phyloP scores from a whole-genome alignment of 37 sponge, comb jelly and placozoan genomes.

The Bolinopsis microptera region DNA sequence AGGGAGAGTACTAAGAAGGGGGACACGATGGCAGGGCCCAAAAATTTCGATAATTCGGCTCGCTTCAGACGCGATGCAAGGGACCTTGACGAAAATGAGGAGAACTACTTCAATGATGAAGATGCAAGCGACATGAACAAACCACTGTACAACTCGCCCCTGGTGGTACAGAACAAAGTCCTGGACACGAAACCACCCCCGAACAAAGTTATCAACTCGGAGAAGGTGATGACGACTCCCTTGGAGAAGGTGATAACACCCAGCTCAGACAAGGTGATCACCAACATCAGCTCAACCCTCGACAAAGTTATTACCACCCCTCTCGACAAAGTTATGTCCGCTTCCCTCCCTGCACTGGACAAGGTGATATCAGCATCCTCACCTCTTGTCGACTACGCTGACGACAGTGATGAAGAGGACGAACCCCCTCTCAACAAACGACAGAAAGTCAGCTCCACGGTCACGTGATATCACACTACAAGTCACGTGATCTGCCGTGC shows the following conservation, averaged over 20 bases:
- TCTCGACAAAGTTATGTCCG: not conserved
- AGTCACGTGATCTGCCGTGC: not conserved
- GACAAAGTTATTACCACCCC: constrained; percentile 32
- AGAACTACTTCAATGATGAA: constrained; percentile 90
- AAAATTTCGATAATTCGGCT: not conserved
- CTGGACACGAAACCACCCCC: constrained; percentile 63
- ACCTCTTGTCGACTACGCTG: constrained; percentile 43
- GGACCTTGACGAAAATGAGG: constrained; percentile 87
- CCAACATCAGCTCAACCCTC: not conserved
- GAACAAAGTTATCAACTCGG: constrained; percentile 57
- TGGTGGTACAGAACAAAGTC: constrained; percentile 47
- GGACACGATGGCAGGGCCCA: constrained; percentile 31
- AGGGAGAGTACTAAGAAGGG: constrained; percentile 4
- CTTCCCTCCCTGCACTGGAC: not conserved
- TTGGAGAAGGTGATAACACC: constrained; percentile 21
- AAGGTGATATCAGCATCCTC: not conserved
- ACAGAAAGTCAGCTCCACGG: constrained; percentile 59
- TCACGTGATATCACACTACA: not conserved
- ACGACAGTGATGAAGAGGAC: constrained; percentile 64
- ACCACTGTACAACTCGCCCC: constrained; percentile 32
- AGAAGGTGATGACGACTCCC: constrained; percentile 4
- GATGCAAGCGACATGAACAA: constrained; percentile 66
- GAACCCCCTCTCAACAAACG: constrained; percentile 19
- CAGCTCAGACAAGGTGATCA: not conserved
- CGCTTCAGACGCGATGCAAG: constrained; percentile 83